Base-by-base conservation (phyloP, 2,797 vertebrate species). In the Rhincodon typus region DNA sequence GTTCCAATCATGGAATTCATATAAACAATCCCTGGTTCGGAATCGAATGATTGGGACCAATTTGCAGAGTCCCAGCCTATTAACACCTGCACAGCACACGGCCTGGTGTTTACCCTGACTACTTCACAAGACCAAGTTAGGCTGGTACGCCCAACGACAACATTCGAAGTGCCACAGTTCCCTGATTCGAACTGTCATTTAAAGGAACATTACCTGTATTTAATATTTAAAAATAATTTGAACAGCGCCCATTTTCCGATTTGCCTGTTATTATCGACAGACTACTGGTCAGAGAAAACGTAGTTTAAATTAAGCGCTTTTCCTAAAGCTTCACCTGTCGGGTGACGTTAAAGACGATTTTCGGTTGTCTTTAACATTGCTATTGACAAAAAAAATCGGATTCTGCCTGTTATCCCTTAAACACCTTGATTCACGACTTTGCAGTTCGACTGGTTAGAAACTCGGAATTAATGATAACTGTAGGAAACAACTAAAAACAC, bases 11-110 rank as follows among this genome's bases (percentile, higher is more conserved):
- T 67, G 62, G 69, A 38, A 42, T 93, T 93, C n/a, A 42, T 69
- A 27, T 69, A 93, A 93, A 69, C 90, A 69, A 93, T 93, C 88
- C 62, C 30, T 38, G 19, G 57, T 91, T 62, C 2, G 10, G 90
- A 93, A 93, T 93, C 23, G 90, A 69, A 93, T 93, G 62, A 69
- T 42, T 93, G 90, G 90, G 90, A 69, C 90, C 90, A 93, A 67
- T 93, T 93, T 69, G 38, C 62, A 93, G 38, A 93, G 66, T 67
- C 90, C 90, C 90, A 93, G 90, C 90, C 90, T 67, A 66, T 93
- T 93, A 69, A 93, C 90, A 93, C 90, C 90, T 93, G 90, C 66
- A 93, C 67, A 93, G 42, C 66, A 69, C 8, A 25, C 21, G 90
- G 69, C 69, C 62, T 38, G 90, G 34, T 42, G 67, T 67, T 93